Conservation (phyloP, 2,888 invertebrate genomes). For the Chrysolina oricalcia region DNA sequence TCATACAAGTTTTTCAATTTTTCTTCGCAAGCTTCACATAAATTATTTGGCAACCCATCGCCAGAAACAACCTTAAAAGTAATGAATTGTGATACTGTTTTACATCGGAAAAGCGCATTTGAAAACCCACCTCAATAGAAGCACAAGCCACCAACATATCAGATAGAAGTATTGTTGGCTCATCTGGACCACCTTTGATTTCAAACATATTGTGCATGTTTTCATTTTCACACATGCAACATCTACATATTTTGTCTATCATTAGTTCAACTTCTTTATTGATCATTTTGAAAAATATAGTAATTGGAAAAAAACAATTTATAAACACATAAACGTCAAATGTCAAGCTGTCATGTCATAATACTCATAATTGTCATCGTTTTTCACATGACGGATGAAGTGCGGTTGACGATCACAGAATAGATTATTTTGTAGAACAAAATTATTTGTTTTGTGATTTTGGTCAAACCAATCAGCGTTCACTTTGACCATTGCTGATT, state of each 20-base stretch:
- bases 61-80: slow-evolving; percentile 63
- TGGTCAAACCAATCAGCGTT: no score
- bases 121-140: slow-evolving; percentile 66
- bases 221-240: slow-evolving; percentile 68
- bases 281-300: slow-evolving; percentile 59
- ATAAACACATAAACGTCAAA: slow-evolving; percentile 14
- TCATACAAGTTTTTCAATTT: slow-evolving; percentile 68
- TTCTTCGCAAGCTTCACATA: slow-evolving; percentile 68
- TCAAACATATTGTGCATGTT: slow-evolving; percentile 69
- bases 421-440: no score
- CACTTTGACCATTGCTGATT: no score
- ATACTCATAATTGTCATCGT: no score
- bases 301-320: slow-evolving; percentile 6
- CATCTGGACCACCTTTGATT: slow-evolving; percentile 62
- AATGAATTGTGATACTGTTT: slow-evolving; percentile 35
- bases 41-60: slow-evolving; percentile 68
- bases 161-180: slow-evolving; percentile 65
- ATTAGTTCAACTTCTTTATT: slow-evolving; percentile 61
- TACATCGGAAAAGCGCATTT: slow-evolving; percentile 20
- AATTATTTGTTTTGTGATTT: no score
- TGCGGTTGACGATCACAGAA: no score
- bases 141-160: slow-evolving; percentile 71
- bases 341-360: background rate
- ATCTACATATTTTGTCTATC: slow-evolving; percentile 70
- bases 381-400: no score